phyloP scores from a whole-genome alignment of 2,888 invertebrate species.

The Ferrisia virgata region DNA sequence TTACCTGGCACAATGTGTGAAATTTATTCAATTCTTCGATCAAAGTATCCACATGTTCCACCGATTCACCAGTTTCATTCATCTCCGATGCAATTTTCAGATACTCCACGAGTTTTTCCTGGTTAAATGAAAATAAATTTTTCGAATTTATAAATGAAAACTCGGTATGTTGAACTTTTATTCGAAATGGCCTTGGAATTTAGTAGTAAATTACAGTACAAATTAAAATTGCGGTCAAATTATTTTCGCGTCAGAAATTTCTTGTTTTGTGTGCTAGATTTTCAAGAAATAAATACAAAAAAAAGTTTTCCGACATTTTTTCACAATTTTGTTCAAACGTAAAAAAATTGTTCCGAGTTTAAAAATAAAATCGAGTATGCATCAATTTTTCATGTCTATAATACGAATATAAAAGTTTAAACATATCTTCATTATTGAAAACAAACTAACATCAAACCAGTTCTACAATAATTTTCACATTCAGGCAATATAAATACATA shows the following conservation, averaged over 20 bases:
- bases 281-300: background rate
- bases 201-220: background rate
- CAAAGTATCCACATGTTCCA: slow-evolving; percentile 72
- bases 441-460: too few species aligned
- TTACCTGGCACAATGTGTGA: slow-evolving; percentile 67
- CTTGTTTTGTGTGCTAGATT: background rate
- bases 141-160: background rate
- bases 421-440: too few species aligned
- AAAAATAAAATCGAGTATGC: background rate
- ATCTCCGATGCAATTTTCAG: slow-evolving; percentile 76
- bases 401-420: too few species aligned
- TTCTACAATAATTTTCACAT: too few species aligned
- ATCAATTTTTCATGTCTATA: too few species aligned
- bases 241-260: background rate
- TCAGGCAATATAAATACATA: too few species aligned
- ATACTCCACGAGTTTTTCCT: slow-evolving; percentile 74
- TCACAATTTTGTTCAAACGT: background rate
- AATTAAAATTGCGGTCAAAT: background rate
- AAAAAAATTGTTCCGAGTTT: background rate
- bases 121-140: slow-evolving; percentile 50
- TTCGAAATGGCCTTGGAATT: background rate
- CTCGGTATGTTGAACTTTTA: background rate
- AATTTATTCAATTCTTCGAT: slow-evolving; percentile 74
- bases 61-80: slow-evolving; percentile 87
- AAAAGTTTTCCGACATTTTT: background rate